These are phyloP conservation scores for Hyles euphorbiae DNA, from an alignment of 1,140 invertebrate species.

Conservation along the genomic window DNA sequence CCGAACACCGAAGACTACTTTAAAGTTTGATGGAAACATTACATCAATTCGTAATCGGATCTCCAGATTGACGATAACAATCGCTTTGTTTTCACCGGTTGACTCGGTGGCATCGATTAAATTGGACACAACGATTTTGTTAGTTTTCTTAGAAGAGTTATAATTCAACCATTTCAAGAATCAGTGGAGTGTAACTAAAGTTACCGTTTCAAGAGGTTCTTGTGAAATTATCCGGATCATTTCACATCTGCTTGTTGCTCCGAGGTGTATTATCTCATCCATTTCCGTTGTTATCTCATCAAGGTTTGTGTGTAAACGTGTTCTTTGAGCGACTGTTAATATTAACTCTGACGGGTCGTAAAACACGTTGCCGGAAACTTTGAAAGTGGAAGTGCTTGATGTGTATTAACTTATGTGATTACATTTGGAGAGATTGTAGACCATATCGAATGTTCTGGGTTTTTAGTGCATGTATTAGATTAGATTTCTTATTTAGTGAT, in stretches of 20 bases:
- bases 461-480: too few relatives aligned
- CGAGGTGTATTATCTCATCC: constrained; percentile 32
- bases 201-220: constrained; percentile 21
- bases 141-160: constrained; percentile 1
- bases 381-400: not conserved
- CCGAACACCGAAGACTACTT: too few relatives aligned
- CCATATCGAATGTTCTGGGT: too few relatives aligned
- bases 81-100: too few relatives aligned
- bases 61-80: too few relatives aligned
- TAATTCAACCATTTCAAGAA: constrained; percentile 7
- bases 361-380: constrained; percentile 9
- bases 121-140: constrained; percentile 1
- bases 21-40: too few relatives aligned
- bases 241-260: constrained; percentile 21
- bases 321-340: constrained; percentile 5
- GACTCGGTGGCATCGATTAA: constrained; percentile 1
- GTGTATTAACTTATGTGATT: not conserved
- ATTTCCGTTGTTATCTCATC: constrained; percentile 36
- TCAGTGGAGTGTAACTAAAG: constrained; percentile 18
- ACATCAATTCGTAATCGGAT: too few relatives aligned
- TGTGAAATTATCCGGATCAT: constrained; percentile 31
- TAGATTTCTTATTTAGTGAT: too few relatives aligned
- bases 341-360: constrained; percentile 14
- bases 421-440: too few relatives aligned
- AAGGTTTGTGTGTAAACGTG: constrained; percentile 16